Percentiles rank a stretch among this genome's conserved stretches.
These are phyloP conservation scores for Ataeniobius toweri DNA, from an alignment of 2,797 vertebrate genomes.

Conservation along the genomic window DNA sequence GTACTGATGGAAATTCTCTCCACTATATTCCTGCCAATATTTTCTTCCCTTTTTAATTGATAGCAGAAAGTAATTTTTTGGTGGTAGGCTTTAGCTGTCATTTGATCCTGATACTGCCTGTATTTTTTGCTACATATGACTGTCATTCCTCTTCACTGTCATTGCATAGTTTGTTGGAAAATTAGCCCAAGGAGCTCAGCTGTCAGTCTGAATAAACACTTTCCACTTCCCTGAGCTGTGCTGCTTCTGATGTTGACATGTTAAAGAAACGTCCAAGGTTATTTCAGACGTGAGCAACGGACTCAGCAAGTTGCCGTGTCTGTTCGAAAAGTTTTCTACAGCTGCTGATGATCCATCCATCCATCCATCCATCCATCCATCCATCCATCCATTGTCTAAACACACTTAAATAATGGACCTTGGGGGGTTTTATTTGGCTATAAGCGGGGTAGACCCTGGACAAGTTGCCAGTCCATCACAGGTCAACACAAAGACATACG, in stretches of 20 bases:
- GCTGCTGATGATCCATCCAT: background rate
- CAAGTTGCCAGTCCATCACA: no score
- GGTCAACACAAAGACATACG: no score
- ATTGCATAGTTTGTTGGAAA: conserved; percentile 13
- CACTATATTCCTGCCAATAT: background rate
- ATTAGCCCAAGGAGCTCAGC: conserved; percentile 18
- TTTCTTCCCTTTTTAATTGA: background rate
- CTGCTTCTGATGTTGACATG: conserved; percentile 8
- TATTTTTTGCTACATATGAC: background rate
- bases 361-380: background rate
- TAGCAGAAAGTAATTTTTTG: background rate
- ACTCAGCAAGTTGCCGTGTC: background rate
- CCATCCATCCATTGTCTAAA: background rate
- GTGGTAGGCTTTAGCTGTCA: background rate
- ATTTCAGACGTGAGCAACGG: background rate
- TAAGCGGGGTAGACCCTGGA: no score
- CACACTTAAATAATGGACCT: background rate
- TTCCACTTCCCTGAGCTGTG: conserved; percentile 1
- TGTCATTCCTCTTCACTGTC: conserved; percentile 2
- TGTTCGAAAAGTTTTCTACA: background rate
- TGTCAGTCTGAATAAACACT: conserved; percentile 25
- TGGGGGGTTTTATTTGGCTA: no score
- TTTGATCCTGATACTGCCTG: background rate
- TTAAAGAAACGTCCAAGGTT: conserved; percentile 17
- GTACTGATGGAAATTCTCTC: background rate